phyloP scores from a whole-genome alignment of 1,140 invertebrate species.

The Drosophila simulans region DNA sequence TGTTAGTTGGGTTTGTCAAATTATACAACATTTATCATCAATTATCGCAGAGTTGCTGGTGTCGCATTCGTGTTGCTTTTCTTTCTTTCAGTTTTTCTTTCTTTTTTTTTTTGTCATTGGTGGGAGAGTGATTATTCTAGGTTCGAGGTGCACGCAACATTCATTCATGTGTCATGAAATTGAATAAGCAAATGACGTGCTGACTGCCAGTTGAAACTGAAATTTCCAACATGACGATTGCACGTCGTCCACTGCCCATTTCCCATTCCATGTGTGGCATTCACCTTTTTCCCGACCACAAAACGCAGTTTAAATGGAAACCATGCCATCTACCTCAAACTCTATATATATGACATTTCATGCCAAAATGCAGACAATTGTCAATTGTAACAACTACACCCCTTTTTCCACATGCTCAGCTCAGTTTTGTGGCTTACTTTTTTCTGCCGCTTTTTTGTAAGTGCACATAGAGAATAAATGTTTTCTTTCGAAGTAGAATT shows the following conservation, averaged over 20 bases:
- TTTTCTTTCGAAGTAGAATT: no score
- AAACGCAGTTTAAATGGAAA: conserved; percentile 75
- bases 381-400: conserved; percentile 77
- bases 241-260: conserved; percentile 25
- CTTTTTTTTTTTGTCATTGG: conserved; percentile 9
- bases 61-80: conserved; percentile 17
- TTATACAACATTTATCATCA: conserved; percentile 83
- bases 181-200: conserved; percentile 83
- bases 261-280: conserved; percentile 61
- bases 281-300: conserved; percentile 61
- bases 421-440: conserved; percentile 10
- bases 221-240: conserved; percentile 47
- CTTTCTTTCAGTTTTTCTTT: not conserved
- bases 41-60: conserved; percentile 72
- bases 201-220: conserved; percentile 76
- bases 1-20: conserved; percentile 69
- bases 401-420: conserved; percentile 52
- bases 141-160: conserved; percentile 66
- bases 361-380: conserved; percentile 80
- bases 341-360: conserved; percentile 65
- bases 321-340: conserved; percentile 15
- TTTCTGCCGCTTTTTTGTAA: conserved; percentile 5
- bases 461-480: not conserved
- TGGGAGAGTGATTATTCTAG: conserved; percentile 71
- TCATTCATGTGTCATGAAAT: conserved; percentile 77